Evolutionary conservation across 2,797 vertebrate species (phyloP), one percentile per base, ranked within the genome.

Genomic region (Gobionotothen gibberifrons): DNA sequence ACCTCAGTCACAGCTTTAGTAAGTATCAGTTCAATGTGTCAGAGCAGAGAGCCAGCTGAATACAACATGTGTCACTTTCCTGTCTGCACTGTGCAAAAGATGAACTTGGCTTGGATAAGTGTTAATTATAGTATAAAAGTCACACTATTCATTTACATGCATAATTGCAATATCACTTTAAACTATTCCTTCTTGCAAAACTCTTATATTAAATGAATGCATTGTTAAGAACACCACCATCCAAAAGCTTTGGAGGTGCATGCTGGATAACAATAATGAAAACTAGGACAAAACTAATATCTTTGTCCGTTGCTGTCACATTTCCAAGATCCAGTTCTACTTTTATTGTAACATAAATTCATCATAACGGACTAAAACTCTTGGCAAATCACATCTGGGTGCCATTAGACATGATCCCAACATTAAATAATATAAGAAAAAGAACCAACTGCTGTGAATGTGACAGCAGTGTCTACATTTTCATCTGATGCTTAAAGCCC

Each of bases 401-500:
- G 39, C 59, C 69, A 48, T 68, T 55, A 21, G 60, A 67, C 29
- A 40, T 16, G 12, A 32, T 75, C 49, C 26, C 26, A 19, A 10
- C 46, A 22, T 52, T 52, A 68, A 80, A 79, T 40, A 64, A 82
- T 49, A 65, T 67, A 48, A 71, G 9, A 48, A 71, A 9, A 26
- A 44, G 10, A 68, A 63, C 19, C 17, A 15, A 42, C 29, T 39
- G 15, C 44, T 62, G 19, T 46, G 29, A 76, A 57, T 39, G 17
- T 16, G 67, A 55, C 61, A 60, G 62, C 32, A 19, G 46, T 6
- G 43, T 51, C 48, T 67, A 59, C 68, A 49, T 80, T 53, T 63
- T 74, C 26, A 80, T 67, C 57, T 62, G 49, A 77, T 72, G 79
- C 69, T 52, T 9, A 48, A 79, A 69, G 72, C 72, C 73, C 58